Conservation (phyloP, 2,797 vertebrate species). For the Manis javanica region DNA sequence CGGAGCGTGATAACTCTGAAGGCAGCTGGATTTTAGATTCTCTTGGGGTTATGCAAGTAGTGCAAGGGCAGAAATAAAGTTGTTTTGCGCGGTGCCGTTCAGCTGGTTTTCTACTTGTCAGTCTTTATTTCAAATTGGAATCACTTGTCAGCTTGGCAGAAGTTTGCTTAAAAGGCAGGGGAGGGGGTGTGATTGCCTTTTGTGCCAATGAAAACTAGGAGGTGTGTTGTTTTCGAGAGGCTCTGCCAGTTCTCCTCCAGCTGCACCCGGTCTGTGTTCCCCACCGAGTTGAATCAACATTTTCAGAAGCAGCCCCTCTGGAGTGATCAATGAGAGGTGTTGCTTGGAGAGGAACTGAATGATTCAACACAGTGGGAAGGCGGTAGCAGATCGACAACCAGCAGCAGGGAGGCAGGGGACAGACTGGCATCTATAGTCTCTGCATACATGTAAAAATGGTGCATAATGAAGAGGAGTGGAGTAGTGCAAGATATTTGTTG, state of each 20-base stretch:
- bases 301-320: constrained; percentile 56
- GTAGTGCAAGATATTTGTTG: rapidly evolving
- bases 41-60: background rate
- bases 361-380: constrained; percentile 67
- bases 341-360: constrained; percentile 28
- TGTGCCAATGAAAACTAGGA: constrained; percentile 30
- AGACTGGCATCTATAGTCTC: constrained; percentile 26
- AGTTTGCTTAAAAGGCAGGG: background rate
- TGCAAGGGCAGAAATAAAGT: background rate
- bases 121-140: constrained; percentile 51
- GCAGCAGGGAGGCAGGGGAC: background rate
- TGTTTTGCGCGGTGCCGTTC: background rate
- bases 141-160: background rate
- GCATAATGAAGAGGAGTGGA: background rate
- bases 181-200: background rate
- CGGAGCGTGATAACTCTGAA: background rate
- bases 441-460: background rate
- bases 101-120: background rate
- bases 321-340: constrained; percentile 50
- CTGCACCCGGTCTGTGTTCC: background rate
- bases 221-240: constrained; percentile 7
- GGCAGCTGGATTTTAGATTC: constrained; percentile 45
- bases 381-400: constrained; percentile 18
- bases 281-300: constrained; percentile 63
- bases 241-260: constrained; percentile 20